These are phyloP conservation scores for Elaphurus davidianus DNA, from an alignment of 2,113 vertebrate genomes.

Conservation along the genomic window DNA sequence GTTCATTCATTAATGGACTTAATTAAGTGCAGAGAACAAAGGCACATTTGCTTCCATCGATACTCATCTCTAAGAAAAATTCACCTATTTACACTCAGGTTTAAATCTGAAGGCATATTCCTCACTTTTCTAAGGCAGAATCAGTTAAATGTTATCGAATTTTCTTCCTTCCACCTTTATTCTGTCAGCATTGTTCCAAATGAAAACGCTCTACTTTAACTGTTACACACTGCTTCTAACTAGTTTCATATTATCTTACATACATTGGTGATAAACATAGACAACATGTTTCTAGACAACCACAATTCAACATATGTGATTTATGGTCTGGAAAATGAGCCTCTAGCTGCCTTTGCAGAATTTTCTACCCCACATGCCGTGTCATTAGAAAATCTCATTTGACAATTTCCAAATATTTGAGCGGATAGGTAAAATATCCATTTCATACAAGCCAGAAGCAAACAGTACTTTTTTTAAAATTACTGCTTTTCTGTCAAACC, in stretches of 20 bases:
- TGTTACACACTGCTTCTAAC: neutral
- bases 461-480: neutral
- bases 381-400: neutral
- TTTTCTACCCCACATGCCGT: neutral
- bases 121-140: neutral
- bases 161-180: neutral
- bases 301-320: neutral
- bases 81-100: neutral
- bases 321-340: neutral
- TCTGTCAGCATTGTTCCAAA: neutral
- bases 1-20: neutral
- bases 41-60: neutral
- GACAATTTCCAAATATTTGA: neutral
- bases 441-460: slow-evolving; percentile 1
- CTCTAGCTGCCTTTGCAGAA: neutral
- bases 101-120: neutral
- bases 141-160: neutral
- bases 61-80: neutral
- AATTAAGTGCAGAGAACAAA: neutral
- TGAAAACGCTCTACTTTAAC: neutral
- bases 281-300: neutral
- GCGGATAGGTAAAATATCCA: neutral
- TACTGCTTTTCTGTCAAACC: neutral
- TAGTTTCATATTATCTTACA: neutral
- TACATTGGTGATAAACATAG: neutral